Percentiles rank a stretch among this genome's conserved stretches.
Evolutionary conservation across 2,797 vertebrate genomes (phyloP).

Genomic region (Salmo trutta): DNA sequence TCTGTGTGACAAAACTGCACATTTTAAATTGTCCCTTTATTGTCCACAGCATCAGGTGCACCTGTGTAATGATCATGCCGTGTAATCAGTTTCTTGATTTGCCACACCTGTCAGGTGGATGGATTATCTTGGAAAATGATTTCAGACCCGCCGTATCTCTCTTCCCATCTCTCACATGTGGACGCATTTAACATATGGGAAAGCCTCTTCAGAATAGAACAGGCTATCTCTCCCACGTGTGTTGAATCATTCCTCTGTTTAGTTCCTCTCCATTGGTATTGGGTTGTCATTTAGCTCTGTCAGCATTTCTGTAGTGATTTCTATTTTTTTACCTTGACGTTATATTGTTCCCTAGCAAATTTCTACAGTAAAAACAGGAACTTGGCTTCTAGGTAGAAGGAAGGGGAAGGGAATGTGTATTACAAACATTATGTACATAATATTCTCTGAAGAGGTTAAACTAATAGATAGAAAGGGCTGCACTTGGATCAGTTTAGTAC

Average conservation of each 20-base stretch:
- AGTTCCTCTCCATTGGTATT: neutral
- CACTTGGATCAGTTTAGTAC: slow-evolving; percentile 20
- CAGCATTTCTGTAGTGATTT: neutral
- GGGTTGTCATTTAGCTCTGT: neutral
- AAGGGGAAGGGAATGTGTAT: neutral
- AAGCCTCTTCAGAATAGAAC: neutral
- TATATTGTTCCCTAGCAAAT: neutral
- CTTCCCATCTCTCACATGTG: neutral
- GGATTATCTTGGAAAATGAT: too few species aligned
- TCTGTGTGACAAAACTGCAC: too few species aligned
- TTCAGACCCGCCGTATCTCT: neutral
- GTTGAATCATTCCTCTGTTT: neutral
- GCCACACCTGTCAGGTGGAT: too few species aligned
- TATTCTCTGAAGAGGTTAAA: slow-evolving; percentile 9
- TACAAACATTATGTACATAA: slow-evolving; percentile 9
- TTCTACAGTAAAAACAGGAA: neutral
- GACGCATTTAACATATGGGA: neutral
- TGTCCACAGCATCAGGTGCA: too few species aligned
- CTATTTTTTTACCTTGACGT: neutral
- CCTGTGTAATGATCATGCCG: too few species aligned
- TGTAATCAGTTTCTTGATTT: too few species aligned
- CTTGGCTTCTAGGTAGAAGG: neutral
- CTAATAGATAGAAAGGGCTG: neutral
- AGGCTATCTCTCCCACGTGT: neutral
- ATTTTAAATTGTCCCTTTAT: too few species aligned